Evolutionary conservation across 2,888 invertebrate genomes (phyloP).

Genomic region (Hirtodrosophila cameraria): DNA sequence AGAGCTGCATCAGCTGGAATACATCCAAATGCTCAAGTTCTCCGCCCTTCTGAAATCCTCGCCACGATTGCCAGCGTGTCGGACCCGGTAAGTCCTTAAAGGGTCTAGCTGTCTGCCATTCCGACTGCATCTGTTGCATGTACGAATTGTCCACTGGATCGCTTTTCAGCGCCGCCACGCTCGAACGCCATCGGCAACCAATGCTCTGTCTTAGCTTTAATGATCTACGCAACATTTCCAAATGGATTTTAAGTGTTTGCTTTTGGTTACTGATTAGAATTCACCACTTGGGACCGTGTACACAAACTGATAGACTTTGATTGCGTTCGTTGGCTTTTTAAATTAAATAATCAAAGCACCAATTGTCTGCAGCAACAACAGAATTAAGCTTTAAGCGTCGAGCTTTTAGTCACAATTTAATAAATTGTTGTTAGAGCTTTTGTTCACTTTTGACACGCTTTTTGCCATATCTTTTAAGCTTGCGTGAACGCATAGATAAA

Average conservation of each 20-base stretch:
- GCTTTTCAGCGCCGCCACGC: neutral
- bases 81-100: conserved; percentile 73
- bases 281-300: neutral
- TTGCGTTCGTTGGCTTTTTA: neutral
- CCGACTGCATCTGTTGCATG: conserved; percentile 33
- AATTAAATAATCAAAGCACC: too few species aligned
- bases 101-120: conserved; percentile 66
- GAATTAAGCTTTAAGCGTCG: too few species aligned
- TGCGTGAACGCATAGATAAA: too few species aligned
- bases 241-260: neutral
- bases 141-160: conserved; percentile 25
- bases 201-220: neutral
- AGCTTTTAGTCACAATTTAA: too few species aligned
- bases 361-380: too few species aligned
- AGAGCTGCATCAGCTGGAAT: conserved; percentile 34
- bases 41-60: conserved; percentile 56
- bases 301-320: neutral
- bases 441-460: too few species aligned
- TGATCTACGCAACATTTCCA: conserved; percentile 9
- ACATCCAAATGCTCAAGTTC: conserved; percentile 32
- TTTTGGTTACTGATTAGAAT: too few species aligned
- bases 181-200: conserved; percentile 17
- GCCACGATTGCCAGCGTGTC: conserved; percentile 61
- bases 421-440: too few species aligned
- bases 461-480: too few species aligned